phyloP scores from a whole-genome alignment of 2,797 vertebrate species.

The Netta rufina region DNA sequence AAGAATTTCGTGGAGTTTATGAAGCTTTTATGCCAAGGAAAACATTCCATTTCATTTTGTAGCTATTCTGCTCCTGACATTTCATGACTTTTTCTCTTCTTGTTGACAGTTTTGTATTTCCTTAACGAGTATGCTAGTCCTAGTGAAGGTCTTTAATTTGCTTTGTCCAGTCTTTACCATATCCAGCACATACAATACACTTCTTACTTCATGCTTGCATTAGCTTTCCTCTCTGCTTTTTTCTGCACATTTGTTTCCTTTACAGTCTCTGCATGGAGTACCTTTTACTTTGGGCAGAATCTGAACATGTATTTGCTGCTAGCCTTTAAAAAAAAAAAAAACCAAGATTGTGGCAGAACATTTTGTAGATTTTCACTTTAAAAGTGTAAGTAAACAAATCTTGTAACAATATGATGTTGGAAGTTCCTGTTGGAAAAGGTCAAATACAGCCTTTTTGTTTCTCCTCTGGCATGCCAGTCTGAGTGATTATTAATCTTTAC shows the following conservation, averaged over 20 bases:
- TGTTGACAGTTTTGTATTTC: slow-evolving; percentile 35
- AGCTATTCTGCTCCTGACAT: slow-evolving; percentile 63
- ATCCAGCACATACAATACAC: background rate
- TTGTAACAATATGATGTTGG: background rate
- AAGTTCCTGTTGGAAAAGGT: slow-evolving; percentile 21
- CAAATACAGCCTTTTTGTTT: background rate
- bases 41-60: slow-evolving; percentile 40
- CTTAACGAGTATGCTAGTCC: slow-evolving; percentile 11
- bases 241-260: slow-evolving; percentile 26
- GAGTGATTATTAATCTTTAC: background rate
- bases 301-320: background rate
- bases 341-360: background rate
- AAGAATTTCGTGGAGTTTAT: slow-evolving; percentile 41
- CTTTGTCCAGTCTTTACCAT: slow-evolving; percentile 43
- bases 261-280: background rate
- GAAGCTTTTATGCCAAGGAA: slow-evolving; percentile 64
- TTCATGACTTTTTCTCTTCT: slow-evolving; percentile 73
- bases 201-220: background rate
- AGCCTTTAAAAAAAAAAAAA: no score
- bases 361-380: background rate
- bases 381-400: background rate
- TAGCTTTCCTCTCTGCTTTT: background rate
- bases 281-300: background rate
- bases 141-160: slow-evolving; percentile 39
- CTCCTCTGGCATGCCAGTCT: background rate